Evolutionary conservation across 2,888 invertebrate species (phyloP).

Genomic region (Amiota minor): DNA sequence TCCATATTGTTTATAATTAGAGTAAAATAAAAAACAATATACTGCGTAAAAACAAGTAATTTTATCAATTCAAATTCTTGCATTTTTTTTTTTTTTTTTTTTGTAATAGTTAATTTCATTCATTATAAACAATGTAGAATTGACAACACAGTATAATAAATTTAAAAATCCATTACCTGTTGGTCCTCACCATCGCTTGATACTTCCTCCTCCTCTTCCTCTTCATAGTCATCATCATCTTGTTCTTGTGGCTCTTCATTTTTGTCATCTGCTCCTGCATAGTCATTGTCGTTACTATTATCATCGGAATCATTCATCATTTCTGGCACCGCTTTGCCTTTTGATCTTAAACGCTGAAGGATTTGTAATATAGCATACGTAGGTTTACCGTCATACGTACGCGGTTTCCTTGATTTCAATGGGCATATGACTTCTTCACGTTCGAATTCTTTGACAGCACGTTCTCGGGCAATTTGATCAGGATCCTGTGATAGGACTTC

Average conservation of each 20-base stretch:
- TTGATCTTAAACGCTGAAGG: slow-evolving; percentile 67
- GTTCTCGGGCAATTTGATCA: slow-evolving; percentile 73
- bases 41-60: no score
- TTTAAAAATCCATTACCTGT: no score
- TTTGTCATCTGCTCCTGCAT: slow-evolving; percentile 8
- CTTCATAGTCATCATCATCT: slow-evolving; percentile 36
- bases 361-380: slow-evolving; percentile 72
- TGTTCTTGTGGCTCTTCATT: slow-evolving; percentile 34
- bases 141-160: no score
- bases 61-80: no score
- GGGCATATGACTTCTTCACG: slow-evolving; percentile 69
- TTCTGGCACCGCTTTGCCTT: slow-evolving; percentile 61
- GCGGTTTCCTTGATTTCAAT: slow-evolving; percentile 59
- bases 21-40: no score
- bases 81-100: no score
- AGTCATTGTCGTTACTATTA: background rate
- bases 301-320: slow-evolving; percentile 44
- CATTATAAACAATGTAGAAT: no score
- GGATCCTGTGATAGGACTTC: slow-evolving; percentile 73
- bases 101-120: no score
- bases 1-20: no score
- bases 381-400: slow-evolving; percentile 70
- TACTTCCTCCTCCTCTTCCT: slow-evolving; percentile 25
- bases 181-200: slow-evolving; percentile 28
- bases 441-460: slow-evolving; percentile 73